Base-by-base conservation (phyloP, 2,888 invertebrate species). In the Choristoneura rosaceana region DNA sequence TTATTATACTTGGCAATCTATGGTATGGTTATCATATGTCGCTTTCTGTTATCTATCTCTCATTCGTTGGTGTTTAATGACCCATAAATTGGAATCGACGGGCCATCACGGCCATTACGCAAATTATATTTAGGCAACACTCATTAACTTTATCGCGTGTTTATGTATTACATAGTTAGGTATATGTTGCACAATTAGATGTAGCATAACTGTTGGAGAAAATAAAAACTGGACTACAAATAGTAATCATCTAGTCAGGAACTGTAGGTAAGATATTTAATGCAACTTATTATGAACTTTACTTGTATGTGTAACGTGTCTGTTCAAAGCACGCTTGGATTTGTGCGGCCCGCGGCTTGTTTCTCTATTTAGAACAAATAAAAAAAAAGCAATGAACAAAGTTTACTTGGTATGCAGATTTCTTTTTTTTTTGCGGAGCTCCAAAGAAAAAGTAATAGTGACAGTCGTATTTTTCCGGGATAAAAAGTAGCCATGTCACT, bases 21-120 rank as follows among this genome's bases (percentile, higher is more conserved):
- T 14, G 55, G 47, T 50, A 61, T 60, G 34, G 15, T n/a, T 50
- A 14, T 12, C 25, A 34, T 55, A 43, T 8, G 43, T 34, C 52
- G 58, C 17, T 63, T 58, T 63, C 5, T 45, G 33, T 63, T 63
- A 63, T 69, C 69, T 63, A 63, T 69, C 62, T 52, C 9, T 33
- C 62, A 58, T 58, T 64, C 34, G 41, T 17, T 38, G 55, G 17
- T 55, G 60, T 50, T 70, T 43, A 71, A 71, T 67, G 62, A 62
- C 55, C 67, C 67, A 17, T 50, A 34, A 47, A 47, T n/a, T 45
- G 52, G n/a, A 43, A 33, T 58, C 52, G 14, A 64, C 55, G 15
- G 63, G 58, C 52, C 33, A 43, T 17, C 34, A 7, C 12, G 33
- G 33, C 14, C n/a, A 64, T 66, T 55, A 61, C 61, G 52, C 60